A percentile compares a stretch with the other conserved stretches of the same genome.
These are phyloP conservation scores for Galagoides demidoff DNA, from an alignment of 2,797 vertebrate genomes.

Conservation along the genomic window DNA sequence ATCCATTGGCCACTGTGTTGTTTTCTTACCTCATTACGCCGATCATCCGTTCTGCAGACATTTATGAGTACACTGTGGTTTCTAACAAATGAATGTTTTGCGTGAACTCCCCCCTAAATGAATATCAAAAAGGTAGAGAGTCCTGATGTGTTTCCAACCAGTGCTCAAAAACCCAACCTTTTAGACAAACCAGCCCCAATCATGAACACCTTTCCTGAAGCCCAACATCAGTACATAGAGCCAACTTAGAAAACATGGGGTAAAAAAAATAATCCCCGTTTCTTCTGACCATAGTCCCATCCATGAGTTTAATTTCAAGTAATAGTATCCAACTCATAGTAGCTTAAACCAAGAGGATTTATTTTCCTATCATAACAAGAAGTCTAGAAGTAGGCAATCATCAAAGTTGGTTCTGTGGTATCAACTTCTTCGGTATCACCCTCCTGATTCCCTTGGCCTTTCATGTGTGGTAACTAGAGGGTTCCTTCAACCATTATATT, in stretches of 20 bases:
- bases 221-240: not conserved
- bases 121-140: not conserved
- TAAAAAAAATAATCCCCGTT: not conserved
- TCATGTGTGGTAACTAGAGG: not conserved
- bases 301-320: not conserved
- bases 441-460: not conserved
- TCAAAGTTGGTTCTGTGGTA: not conserved
- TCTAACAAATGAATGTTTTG: slow-evolving; percentile 1
- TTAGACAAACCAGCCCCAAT: not conserved
- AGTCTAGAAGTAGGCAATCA: not conserved
- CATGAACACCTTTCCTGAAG: not conserved
- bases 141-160: not conserved
- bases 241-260: not conserved
- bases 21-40: not conserved
- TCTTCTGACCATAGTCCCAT: not conserved
- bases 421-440: not conserved
- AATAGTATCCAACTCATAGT: not conserved
- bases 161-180: not conserved
- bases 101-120: not conserved
- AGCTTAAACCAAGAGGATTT: not conserved
- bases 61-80: not conserved
- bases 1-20: not conserved
- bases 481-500: not conserved
- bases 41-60: not conserved
- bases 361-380: not conserved